These are phyloP conservation scores for Hafferia zeledoni DNA, from an alignment of 2,797 vertebrate genomes.

Conservation along the genomic window DNA sequence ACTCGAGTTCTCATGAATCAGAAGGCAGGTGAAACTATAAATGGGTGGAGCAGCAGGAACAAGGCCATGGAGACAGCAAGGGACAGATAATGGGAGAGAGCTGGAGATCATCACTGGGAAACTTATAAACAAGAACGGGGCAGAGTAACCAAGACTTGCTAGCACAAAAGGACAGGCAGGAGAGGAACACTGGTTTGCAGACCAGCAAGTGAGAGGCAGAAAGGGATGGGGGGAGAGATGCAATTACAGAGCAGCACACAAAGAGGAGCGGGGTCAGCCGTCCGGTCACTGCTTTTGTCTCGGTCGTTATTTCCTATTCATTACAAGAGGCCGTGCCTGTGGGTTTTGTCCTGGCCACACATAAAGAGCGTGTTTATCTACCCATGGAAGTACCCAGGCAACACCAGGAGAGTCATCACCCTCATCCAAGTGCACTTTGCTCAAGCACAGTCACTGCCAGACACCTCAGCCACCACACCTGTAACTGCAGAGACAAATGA, in stretches of 20 bases:
- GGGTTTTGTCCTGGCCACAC: not conserved
- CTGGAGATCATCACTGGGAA: not conserved
- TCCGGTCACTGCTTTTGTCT: not conserved
- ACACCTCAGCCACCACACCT: not conserved
- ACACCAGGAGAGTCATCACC: not conserved
- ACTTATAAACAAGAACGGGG: fast-evolving
- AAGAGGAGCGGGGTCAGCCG: not conserved
- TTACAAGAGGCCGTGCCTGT: not conserved
- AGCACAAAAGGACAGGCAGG: not conserved
- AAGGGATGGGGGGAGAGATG: not conserved
- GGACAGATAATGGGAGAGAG: not conserved
- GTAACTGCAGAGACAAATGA: not conserved
- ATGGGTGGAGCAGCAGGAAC: not conserved
- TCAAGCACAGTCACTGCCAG: not conserved
- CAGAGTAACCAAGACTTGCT: not conserved
- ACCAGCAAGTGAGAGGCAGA: not conserved
- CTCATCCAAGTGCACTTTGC: not conserved
- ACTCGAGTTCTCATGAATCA: not conserved
- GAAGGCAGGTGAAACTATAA: not conserved
- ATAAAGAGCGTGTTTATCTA: not conserved
- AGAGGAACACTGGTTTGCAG: not conserved
- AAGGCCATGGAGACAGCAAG: not conserved
- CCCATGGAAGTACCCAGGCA: not conserved
- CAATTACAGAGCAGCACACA: not conserved
- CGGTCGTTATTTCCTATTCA: not conserved